Base-by-base conservation (phyloP, 2,797 vertebrate species). In the Thunnus albacares region DNA sequence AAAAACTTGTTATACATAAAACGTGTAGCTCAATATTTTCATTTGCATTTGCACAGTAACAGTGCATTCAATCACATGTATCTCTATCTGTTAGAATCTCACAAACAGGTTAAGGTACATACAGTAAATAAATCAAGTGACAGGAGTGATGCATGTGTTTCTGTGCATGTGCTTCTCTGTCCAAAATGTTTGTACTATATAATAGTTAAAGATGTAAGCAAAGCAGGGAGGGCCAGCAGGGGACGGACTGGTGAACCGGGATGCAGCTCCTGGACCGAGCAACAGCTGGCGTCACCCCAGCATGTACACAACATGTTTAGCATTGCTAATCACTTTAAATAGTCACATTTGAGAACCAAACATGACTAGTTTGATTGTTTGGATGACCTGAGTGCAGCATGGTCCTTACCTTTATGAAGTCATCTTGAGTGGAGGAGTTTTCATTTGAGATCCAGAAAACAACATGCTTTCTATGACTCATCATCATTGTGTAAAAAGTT, bases 241-340 rank as follows among this genome's bases (percentile, higher is more conserved):
- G 56, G 66, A 53, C 5, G 1, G 58, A 9, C 38, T 49, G 13
- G 12, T 38, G 30, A 73, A 55, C 9, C 13, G 70, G 12, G 62
- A 57, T 20, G 10, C 28, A 20, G 26, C 62, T 33, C 24, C 56
- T 69, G 57, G 35, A 72, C 22, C 30, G 61, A 76, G 75, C 70
- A 71, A 77, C 82, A 85, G 75, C 73, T 58, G 71, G 71, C 45
- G 0, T 63, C 69, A 24, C 7, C 76, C 35, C 68, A 83, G 83
- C 81, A 69, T 79, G 83, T 12, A 49, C 5, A 6, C 81, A 80
- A 53, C 76, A 83, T 60, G 77, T 70, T 77, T 58, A 51, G 28
- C 56, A 38, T n/a, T 17, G 55, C 68, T 82, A 76, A 84, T 84
- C 71, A 35, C 64, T 77, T 76, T 72, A 65, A 82, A 79, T 65